Evolutionary conservation across 2,113 vertebrate genomes (phyloP).

Genomic region (Dasyurus viverrinus): DNA sequence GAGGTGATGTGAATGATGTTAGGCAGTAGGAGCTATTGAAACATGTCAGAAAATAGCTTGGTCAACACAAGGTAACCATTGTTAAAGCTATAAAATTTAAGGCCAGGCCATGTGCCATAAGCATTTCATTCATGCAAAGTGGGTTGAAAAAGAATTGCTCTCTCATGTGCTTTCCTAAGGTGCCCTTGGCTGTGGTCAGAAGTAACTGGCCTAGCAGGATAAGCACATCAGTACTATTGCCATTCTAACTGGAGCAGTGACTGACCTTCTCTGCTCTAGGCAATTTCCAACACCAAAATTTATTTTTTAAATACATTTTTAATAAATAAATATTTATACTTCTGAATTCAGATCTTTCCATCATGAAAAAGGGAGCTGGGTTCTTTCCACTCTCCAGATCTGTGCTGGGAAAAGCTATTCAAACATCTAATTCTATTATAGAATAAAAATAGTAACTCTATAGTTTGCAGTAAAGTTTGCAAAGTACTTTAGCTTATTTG

Average conservation of each 20-base stretch:
- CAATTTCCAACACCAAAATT: background rate
- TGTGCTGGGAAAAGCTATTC: background rate
- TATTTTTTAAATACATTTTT: background rate
- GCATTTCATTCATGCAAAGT: background rate
- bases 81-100: background rate
- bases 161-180: background rate
- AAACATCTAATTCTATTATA: background rate
- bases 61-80: background rate
- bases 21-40: background rate
- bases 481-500: background rate
- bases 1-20: background rate
- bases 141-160: background rate
- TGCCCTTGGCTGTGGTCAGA: background rate
- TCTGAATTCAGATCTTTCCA: background rate
- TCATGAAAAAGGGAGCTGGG: rapidly evolving
- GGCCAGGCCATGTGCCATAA: background rate
- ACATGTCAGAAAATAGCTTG: background rate
- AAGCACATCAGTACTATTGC: no score
- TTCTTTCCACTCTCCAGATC: background rate
- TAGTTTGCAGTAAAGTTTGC: background rate
- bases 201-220: rapidly evolving
- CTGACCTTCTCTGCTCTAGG: background rate
- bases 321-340: background rate
- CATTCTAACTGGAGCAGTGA: rapidly evolving
- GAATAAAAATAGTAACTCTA: background rate